phyloP scores from a whole-genome alignment of 2,888 invertebrate genomes.

The Eilema caniola region DNA sequence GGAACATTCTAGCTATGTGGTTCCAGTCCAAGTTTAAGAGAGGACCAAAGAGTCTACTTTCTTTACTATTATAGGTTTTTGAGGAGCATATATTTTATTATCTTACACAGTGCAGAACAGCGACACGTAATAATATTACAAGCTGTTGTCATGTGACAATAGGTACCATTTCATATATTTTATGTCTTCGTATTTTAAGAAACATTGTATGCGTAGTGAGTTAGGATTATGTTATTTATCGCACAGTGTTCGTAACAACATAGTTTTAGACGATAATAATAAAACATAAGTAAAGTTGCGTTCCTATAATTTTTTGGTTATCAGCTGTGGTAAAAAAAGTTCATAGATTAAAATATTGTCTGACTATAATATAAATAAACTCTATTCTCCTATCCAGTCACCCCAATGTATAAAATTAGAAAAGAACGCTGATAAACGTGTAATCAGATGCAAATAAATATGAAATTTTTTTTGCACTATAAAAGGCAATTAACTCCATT shows the following conservation, averaged over 20 bases:
- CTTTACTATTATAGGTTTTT: neutral
- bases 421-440: no score
- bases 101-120: neutral
- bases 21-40: no score
- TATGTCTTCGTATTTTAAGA: constrained; percentile 31
- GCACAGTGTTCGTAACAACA: constrained; percentile 23
- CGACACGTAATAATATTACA: neutral
- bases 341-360: neutral
- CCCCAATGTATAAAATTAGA: no score
- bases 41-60: no score
- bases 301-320: neutral
- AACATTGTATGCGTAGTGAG: constrained; percentile 22
- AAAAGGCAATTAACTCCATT: neutral
- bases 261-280: constrained; percentile 33
- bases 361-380: no score
- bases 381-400: no score
- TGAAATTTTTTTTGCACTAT: neutral
- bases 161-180: constrained; percentile 9
- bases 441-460: neutral
- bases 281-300: constrained; percentile 25
- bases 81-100: neutral
- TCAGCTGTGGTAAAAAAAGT: neutral
- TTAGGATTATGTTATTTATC: constrained; percentile 18
- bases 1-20: no score
- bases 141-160: constrained; percentile 14